A percentile compares a stretch with the other conserved stretches of the same genome.
Evolutionary conservation across 30 jellyfish, hydroid and myxozoan species (phyloP).

Genomic region (Rhopilema esculentum): DNA sequence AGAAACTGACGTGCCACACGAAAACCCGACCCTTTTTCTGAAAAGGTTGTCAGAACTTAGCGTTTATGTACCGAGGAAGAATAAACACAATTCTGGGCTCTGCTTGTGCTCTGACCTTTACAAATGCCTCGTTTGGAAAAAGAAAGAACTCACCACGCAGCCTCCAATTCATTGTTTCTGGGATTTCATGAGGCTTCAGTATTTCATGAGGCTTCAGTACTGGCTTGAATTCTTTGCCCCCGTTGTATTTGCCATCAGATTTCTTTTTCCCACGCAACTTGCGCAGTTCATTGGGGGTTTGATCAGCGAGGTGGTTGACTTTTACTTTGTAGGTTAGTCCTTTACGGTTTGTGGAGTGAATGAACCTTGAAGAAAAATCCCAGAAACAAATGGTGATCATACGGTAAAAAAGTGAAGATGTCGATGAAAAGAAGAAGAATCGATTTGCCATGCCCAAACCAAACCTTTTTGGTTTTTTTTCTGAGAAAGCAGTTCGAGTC

Average conservation of each 20-base stretch:
- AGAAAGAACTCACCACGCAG: constrained; percentile 38
- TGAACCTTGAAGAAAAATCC: constrained; percentile 30
- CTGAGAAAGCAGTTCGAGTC: too few relatives aligned
- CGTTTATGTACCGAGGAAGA: too few relatives aligned
- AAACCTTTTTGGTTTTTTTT: too few relatives aligned
- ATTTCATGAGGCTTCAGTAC: not conserved
- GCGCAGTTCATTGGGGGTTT: constrained; percentile 48
- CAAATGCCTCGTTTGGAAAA: not conserved
- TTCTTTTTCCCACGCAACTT: constrained; percentile 63
- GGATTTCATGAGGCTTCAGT: constrained; percentile 18
- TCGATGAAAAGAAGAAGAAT: too few relatives aligned
- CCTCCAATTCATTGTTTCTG: constrained; percentile 71
- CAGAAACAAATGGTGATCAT: not conserved
- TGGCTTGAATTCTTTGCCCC: constrained; percentile 72
- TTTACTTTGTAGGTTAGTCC: constrained; percentile 57
- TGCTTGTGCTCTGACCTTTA: too few relatives aligned
- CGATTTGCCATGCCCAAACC: too few relatives aligned
- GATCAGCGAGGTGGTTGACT: constrained; percentile 74
- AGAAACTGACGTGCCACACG: too few relatives aligned
- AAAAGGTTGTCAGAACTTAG: too few relatives aligned
- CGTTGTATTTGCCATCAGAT: constrained; percentile 62
- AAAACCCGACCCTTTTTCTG: too few relatives aligned
- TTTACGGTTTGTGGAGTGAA: constrained; percentile 64
- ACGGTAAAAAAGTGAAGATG: not conserved
- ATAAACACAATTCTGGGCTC: too few relatives aligned